Percentiles rank a stretch among this genome's conserved stretches.
These are phyloP conservation scores for Marronus borbonicus DNA, from an alignment of 2,888 invertebrate species.

Conservation along the genomic window DNA sequence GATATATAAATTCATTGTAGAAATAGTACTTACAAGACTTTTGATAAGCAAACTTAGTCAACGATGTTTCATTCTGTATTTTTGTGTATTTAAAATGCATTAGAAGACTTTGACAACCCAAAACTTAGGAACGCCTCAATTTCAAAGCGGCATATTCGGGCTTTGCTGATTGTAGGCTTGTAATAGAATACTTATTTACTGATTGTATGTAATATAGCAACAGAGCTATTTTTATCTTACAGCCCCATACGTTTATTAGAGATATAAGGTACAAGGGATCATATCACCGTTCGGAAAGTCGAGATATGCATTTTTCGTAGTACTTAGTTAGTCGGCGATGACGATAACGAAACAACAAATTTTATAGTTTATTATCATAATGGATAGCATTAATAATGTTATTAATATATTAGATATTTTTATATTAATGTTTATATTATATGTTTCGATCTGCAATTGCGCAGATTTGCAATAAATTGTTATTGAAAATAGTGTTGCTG, in stretches of 20 bases:
- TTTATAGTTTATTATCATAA: not conserved
- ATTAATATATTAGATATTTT: slow-evolving; percentile 46
- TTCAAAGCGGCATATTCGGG: too few species aligned
- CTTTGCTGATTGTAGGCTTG: too few species aligned
- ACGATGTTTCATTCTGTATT: too few species aligned
- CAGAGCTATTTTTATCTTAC: not conserved
- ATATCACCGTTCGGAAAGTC: not conserved
- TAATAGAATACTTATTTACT: too few species aligned
- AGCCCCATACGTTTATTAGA: slow-evolving; percentile 13
- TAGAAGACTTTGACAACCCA: too few species aligned
- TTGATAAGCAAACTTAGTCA: not conserved
- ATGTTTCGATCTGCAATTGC: slow-evolving; percentile 26
- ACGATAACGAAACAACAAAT: not conserved
- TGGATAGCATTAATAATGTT: slow-evolving; percentile 18
- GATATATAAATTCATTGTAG: slow-evolving; percentile 73
- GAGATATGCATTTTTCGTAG: too few species aligned
- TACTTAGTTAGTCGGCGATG: too few species aligned
- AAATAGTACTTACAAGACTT: slow-evolving; percentile 11
- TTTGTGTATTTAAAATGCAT: too few species aligned
- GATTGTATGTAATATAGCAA: too few species aligned
- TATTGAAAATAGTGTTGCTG: slow-evolving; percentile 9
- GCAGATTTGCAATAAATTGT: slow-evolving; percentile 41
- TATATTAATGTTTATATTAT: slow-evolving; percentile 42
- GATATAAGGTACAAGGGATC: slow-evolving; percentile 49
- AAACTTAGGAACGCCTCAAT: too few species aligned